Evolutionary conservation across 2,113 vertebrate genomes (phyloP).

Genomic region (Suricata suricatta): DNA sequence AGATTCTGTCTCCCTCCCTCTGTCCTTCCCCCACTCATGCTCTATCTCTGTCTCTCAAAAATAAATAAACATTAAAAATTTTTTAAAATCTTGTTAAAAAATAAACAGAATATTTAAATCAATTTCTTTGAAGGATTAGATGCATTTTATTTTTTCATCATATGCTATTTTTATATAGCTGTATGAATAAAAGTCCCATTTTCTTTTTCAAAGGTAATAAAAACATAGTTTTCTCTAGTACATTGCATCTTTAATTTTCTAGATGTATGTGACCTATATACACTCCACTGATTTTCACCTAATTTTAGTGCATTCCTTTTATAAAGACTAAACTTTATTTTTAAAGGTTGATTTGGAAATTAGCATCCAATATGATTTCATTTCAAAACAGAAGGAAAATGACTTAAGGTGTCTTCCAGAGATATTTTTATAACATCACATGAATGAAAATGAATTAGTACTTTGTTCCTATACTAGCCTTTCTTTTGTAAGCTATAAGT

Average conservation of each 20-base stretch:
- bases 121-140: background rate
- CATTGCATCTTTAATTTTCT: background rate
- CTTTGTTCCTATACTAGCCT: background rate
- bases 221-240: background rate
- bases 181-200: background rate
- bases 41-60: too few species aligned
- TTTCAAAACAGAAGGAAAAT: slow-evolving; percentile 8
- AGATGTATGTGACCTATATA: background rate
- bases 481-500: background rate
- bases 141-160: background rate
- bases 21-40: too few species aligned
- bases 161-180: background rate
- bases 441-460: slow-evolving; percentile 33
- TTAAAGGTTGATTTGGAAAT: background rate
- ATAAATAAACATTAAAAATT: too few species aligned
- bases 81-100: too few species aligned
- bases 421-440: background rate
- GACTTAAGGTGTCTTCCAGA: slow-evolving; percentile 1
- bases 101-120: background rate
- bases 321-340: background rate
- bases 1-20: too few species aligned
- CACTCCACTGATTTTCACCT: background rate
- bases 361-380: background rate
- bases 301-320: background rate
- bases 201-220: background rate